Conservation (phyloP, 1,140 invertebrate species). For the Aphis gossypii region DNA sequence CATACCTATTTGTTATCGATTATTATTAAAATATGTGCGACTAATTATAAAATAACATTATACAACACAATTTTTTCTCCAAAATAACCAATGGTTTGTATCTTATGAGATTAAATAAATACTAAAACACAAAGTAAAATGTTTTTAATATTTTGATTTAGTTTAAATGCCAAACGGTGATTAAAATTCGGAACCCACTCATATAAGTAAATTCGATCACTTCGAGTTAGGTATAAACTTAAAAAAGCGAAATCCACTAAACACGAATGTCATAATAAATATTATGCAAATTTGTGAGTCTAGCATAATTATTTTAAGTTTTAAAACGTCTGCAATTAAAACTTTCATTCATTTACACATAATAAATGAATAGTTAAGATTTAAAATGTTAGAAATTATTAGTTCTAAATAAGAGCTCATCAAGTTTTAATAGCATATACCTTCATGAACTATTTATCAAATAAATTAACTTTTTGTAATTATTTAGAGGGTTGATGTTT, state of each 20-base stretch:
- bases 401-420: neutral
- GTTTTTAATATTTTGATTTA: neutral
- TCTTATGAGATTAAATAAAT: neutral
- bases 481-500: neutral
- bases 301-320: neutral
- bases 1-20: neutral
- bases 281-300: neutral
- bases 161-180: neutral
- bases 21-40: neutral
- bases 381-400: neutral
- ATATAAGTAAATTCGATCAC: neutral
- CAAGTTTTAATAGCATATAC: neutral
- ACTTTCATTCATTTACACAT: neutral
- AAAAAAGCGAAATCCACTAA: neutral
- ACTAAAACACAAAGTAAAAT: neutral
- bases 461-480: conserved; percentile 13
- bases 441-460: neutral
- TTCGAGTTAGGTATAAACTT: neutral
- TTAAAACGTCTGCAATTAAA: neutral
- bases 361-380: neutral
- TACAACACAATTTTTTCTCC: neutral
- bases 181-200: neutral
- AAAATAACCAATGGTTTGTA: neutral
- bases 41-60: neutral
- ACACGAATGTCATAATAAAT: neutral